Evolutionary conservation across 2,888 invertebrate species (phyloP), one percentile per base, ranked within the genome.

Genomic region (Phyllotreta striolata): DNA sequence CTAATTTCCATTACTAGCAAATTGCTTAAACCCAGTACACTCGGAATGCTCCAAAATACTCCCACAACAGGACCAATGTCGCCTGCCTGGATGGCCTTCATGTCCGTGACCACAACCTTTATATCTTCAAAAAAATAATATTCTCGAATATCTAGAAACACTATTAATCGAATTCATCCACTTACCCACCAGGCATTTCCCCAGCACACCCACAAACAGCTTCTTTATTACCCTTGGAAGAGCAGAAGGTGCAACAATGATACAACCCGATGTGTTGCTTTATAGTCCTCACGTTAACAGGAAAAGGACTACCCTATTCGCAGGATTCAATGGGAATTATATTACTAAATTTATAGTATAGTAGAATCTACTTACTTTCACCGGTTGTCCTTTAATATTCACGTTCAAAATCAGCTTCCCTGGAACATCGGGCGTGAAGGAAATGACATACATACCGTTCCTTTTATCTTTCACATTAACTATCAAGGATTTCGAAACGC

Each of bases 41-140:
- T 87, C 85, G 0, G 88, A 87, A 78, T 85, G 85, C 72, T 88
- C 87, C 47, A 84, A 77, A 63, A 87, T 83, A 80, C 83, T 84
- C 66, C 89, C 92, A 80, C 92, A 93, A 78, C 93, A 93, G 49
- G 92, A 92, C 92, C 93, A 93, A 82, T 93, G 92, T 7, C 89
- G 84, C 66, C 87, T 81, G 63, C 92, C 92, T 39, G 92, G 92
- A 84, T 92, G 92, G 43, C 91, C 92, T 54, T 85, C 83, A 80
- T 92, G 92, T 1, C 92, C 92, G 83, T 93, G 92, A 0, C 92
- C 92, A 76, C 92, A 93, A 7, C 92, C 92, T 82, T 83, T 86
- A 71, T 88, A 89, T n/a, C 64, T 64, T 35, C 6, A 63, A 58
- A 39, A 54, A 13, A 60, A 2, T 43, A 51, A n/a, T 14, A 38